These are phyloP conservation scores for Murina feae DNA, from an alignment of 2,113 vertebrate species.

Conservation along the genomic window DNA sequence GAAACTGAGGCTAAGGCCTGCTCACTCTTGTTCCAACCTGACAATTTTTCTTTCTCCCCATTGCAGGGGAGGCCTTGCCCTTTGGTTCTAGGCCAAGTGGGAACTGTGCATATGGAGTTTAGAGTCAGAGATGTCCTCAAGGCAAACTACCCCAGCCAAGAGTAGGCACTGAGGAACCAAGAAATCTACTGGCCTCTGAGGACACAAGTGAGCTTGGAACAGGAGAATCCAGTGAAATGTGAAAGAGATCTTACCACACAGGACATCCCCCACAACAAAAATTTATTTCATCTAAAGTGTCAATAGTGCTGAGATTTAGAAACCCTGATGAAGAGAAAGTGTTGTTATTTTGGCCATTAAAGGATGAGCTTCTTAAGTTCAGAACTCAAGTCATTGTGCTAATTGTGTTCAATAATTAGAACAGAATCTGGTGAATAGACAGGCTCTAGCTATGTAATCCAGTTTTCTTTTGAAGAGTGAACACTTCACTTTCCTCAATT, in stretches of 20 bases:
- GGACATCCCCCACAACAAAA: background rate
- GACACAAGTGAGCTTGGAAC: background rate
- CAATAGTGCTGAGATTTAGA: background rate
- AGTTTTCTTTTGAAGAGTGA: conserved; percentile 26
- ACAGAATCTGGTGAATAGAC: background rate
- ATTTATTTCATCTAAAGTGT: background rate
- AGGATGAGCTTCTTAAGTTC: background rate
- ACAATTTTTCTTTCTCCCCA: background rate
- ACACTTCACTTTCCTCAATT: background rate
- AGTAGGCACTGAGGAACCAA: background rate
- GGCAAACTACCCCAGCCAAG: background rate
- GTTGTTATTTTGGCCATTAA: background rate
- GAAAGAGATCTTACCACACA: background rate
- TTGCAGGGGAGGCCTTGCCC: background rate
- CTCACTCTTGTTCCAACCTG: background rate
- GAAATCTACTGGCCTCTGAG: background rate
- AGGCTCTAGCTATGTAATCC: background rate
- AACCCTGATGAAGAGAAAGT: background rate
- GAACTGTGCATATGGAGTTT: background rate
- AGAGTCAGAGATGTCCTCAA: background rate
- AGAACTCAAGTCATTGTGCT: background rate
- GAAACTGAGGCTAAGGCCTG: background rate
- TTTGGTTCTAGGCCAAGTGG: background rate
- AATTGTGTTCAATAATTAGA: background rate
- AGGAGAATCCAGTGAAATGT: background rate